These are phyloP conservation scores for Embidobia sp. DNA, from an alignment of 2,888 invertebrate species.

Conservation along the genomic window DNA sequence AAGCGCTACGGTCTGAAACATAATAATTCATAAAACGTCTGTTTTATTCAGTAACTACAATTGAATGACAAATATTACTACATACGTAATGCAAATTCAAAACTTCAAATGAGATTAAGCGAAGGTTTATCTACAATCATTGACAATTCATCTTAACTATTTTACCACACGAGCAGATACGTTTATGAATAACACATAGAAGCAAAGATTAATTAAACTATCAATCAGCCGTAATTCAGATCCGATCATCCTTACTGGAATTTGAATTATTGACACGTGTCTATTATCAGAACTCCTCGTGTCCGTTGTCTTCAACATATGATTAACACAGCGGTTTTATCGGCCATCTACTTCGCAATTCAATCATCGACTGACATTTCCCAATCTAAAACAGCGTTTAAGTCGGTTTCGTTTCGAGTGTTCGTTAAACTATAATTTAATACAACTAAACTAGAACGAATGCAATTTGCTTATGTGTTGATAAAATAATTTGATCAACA, in stretches of 20 bases:
- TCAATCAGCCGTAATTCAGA: conserved; percentile 36
- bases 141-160: too few relatives aligned
- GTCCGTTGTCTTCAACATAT: conserved; percentile 30
- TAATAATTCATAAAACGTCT: too few relatives aligned
- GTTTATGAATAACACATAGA: conserved; percentile 15
- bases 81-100: too few relatives aligned
- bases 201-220: conserved; percentile 35
- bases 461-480: too few relatives aligned
- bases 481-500: too few relatives aligned
- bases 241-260: conserved; percentile 15
- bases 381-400: conserved; percentile 6
- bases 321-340: conserved; percentile 29
- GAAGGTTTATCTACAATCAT: too few relatives aligned
- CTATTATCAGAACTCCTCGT: conserved; percentile 11
- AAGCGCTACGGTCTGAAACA: too few relatives aligned
- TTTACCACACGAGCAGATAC: not conserved
- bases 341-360: conserved; percentile 17
- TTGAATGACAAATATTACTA: too few relatives aligned
- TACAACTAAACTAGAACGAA: not conserved
- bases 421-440: not conserved
- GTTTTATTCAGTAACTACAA: too few relatives aligned
- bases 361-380: conserved; percentile 29
- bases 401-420: not conserved
- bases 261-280: conserved; percentile 46
- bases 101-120: too few relatives aligned